Conservation (phyloP, 1,140 invertebrate genomes). For the Pararge aegeria region DNA sequence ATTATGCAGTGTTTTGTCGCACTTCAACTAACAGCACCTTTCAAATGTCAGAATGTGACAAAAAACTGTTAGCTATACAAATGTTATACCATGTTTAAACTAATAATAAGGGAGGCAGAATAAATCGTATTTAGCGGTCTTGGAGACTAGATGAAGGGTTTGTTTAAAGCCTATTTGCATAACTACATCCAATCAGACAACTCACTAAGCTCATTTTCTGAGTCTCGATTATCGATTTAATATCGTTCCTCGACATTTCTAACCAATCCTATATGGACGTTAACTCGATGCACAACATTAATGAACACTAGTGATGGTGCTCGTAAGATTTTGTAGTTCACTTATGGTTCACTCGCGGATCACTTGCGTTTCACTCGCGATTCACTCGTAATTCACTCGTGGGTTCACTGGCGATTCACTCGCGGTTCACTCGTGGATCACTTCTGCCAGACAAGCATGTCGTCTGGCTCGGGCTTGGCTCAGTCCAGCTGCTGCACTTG, state of each 20-base stretch:
- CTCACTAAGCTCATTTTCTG: neutral
- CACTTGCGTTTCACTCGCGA: neutral
- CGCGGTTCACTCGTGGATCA: neutral
- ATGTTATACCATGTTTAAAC: too few relatives aligned
- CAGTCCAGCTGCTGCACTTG: conserved; percentile 70
- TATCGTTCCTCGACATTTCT: neutral
- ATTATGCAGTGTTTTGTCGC: too few relatives aligned
- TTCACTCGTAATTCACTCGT: neutral
- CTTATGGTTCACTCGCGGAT: neutral
- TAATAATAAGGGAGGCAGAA: too few relatives aligned
- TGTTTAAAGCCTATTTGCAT: too few relatives aligned
- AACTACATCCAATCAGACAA: neutral
- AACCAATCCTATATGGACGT: neutral
- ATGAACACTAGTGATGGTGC: too few relatives aligned
- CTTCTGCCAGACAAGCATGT: conserved; percentile 36
- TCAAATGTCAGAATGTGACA: too few relatives aligned
- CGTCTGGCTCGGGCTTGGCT: conserved; percentile 37
- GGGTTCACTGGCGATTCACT: neutral
- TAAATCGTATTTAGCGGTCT: too few relatives aligned
- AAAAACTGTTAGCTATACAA: too few relatives aligned
- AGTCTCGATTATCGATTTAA: neutral
- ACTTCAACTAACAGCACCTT: too few relatives aligned
- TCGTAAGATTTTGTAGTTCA: neutral
- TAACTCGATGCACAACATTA: too few relatives aligned
- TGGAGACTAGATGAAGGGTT: too few relatives aligned